Percentiles rank a stretch among this genome's conserved stretches.
phyloP scores from a whole-genome alignment of 2,797 vertebrate genomes.

The Holocentrus rufus region DNA sequence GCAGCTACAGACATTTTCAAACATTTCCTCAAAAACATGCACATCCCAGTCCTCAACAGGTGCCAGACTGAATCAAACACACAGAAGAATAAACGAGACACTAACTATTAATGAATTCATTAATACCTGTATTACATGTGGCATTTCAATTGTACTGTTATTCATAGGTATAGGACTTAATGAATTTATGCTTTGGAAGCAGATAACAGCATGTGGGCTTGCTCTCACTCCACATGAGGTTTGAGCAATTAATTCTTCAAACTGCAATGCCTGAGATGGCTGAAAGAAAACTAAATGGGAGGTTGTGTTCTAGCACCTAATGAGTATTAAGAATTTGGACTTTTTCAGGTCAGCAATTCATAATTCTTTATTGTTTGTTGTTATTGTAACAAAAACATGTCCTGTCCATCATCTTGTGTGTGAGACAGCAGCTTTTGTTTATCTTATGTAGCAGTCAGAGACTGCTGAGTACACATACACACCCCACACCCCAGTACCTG shows the following conservation, averaged over 20 bases:
- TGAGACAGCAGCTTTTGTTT: not conserved
- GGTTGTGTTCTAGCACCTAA: not conserved
- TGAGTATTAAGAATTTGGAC: not conserved
- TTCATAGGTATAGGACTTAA: too few relatives aligned
- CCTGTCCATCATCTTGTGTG: not conserved
- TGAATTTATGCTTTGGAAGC: too few relatives aligned
- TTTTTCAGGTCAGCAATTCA: not conserved
- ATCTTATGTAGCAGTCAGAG: too few relatives aligned
- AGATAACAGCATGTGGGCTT: too few relatives aligned
- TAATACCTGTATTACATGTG: too few relatives aligned
- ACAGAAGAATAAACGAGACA: not conserved
- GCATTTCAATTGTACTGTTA: too few relatives aligned
- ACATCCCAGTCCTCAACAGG: not conserved
- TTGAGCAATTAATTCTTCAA: not conserved
- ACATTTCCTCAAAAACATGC: not conserved
- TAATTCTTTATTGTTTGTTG: not conserved
- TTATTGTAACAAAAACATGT: not conserved
- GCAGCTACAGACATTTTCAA: slow-evolving; percentile 2
- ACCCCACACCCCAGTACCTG: not conserved
- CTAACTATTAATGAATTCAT: too few relatives aligned
- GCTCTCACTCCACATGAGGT: too few relatives aligned
- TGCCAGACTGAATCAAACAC: not conserved
- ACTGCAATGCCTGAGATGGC: not conserved
- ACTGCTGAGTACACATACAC: too few relatives aligned
- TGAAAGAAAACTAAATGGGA: not conserved